Percentiles rank a stretch among this genome's conserved stretches.
phyloP scores from a whole-genome alignment of 2,888 invertebrate species.

The Petrolisthes cinctipes region DNA sequence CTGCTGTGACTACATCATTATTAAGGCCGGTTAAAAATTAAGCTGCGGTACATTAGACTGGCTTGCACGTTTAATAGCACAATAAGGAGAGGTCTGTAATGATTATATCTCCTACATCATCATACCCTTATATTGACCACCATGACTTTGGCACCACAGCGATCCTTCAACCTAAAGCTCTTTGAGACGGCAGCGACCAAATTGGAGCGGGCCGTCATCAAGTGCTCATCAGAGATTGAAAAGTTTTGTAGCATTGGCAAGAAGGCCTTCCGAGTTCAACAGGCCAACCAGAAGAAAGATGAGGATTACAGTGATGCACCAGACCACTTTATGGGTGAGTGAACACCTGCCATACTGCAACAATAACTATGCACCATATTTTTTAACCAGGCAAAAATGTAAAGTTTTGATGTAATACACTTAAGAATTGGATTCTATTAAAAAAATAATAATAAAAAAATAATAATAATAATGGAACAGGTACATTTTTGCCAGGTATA shows the following conservation, averaged over 20 bases:
- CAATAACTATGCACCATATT: neutral
- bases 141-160: constrained; percentile 6
- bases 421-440: too few species aligned
- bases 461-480: neutral
- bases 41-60: too few species aligned
- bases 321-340: constrained; percentile 85
- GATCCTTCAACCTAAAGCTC: constrained; percentile 74
- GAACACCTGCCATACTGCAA: neutral
- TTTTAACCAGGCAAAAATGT: neutral
- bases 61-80: too few species aligned
- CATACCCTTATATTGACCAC: neutral
- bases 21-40: too few species aligned
- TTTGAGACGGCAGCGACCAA: constrained; percentile 91
- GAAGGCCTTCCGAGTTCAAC: constrained; percentile 81
- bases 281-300: constrained; percentile 85
- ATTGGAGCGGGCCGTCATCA: constrained; percentile 85
- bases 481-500: too few species aligned
- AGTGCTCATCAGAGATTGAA: constrained; percentile 86
- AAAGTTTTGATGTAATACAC: too few species aligned
- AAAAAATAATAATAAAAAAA: too few species aligned
- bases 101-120: neutral
- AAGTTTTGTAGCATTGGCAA: constrained; percentile 81
- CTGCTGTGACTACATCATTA: too few species aligned
- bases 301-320: constrained; percentile 96
- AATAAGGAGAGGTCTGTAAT: too few species aligned